Evolutionary conservation across 2,113 vertebrate species (phyloP).

Genomic region (Dasyprocta punctata): DNA sequence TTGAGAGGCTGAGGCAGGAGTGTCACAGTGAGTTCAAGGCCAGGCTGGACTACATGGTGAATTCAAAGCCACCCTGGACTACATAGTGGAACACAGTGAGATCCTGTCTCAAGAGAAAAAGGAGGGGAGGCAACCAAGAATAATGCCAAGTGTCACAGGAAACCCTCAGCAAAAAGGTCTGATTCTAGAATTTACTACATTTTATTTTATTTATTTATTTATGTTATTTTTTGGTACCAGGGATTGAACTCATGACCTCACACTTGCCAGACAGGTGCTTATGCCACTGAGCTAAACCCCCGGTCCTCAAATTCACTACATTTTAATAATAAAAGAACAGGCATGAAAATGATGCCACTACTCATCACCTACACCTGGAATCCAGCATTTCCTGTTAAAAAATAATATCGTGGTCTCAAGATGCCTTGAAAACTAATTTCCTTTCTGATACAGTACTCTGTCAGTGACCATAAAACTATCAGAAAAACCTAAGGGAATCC

Average conservation of each 20-base stretch:
- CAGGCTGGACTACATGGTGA: background rate
- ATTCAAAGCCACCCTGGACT: background rate
- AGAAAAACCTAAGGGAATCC: slow-evolving; percentile 15
- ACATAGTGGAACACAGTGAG: background rate
- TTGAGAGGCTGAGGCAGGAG: background rate
- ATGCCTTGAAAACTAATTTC: slow-evolving; percentile 35
- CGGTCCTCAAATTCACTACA: no score
- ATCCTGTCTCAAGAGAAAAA: background rate
- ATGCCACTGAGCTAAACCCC: no score
- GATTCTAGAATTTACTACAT: background rate
- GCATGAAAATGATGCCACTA: background rate
- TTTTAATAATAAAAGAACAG: background rate
- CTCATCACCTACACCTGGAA: background rate
- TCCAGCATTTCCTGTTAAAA: background rate
- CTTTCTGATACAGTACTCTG: background rate
- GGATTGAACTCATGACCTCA: no score
- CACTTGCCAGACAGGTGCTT: no score
- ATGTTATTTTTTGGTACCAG: no score
- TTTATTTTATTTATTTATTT: no score
- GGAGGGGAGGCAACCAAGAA: background rate
- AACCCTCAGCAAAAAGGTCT: background rate
- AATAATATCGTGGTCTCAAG: background rate
- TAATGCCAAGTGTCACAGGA: background rate
- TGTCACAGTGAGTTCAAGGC: background rate
- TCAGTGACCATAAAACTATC: background rate